These are phyloP conservation scores for Hyles lineata DNA, from an alignment of 2,888 invertebrate species.

Conservation along the genomic window DNA sequence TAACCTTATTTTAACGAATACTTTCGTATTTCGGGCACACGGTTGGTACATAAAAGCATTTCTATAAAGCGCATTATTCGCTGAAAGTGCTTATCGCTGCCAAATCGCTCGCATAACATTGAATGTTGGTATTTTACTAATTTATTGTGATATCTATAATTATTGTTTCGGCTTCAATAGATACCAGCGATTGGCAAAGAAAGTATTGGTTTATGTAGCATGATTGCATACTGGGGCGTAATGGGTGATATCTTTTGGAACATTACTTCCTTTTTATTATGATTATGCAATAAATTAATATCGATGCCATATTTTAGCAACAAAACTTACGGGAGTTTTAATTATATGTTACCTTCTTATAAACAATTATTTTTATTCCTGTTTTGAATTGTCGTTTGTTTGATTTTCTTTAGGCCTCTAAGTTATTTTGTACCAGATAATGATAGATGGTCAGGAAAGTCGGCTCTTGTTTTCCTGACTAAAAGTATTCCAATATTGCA, in stretches of 20 bases:
- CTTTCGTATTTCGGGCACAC: no score
- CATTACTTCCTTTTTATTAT: conserved; percentile 1
- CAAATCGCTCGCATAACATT: conserved; percentile 10
- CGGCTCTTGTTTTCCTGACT: no score
- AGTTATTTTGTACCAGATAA: no score
- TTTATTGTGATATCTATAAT: neutral
- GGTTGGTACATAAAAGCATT: neutral
- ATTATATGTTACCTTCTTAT: no score
- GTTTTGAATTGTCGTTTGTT: no score
- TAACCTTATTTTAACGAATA: no score
- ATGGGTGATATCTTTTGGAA: neutral
- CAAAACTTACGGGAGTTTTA: no score
- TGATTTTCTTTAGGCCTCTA: no score
- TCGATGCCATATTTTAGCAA: no score
- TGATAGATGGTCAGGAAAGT: no score
- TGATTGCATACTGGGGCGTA: neutral
- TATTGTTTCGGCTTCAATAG: neutral
- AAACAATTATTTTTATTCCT: no score
- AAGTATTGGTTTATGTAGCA: neutral
- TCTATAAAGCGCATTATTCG: neutral
- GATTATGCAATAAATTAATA: neutral
- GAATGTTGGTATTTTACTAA: neutral
- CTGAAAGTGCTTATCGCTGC: neutral
- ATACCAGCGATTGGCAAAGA: neutral
- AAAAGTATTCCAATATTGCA: no score